These are phyloP conservation scores for Mus minutoides DNA, from an alignment of 2,797 vertebrate genomes.

Conservation along the genomic window DNA sequence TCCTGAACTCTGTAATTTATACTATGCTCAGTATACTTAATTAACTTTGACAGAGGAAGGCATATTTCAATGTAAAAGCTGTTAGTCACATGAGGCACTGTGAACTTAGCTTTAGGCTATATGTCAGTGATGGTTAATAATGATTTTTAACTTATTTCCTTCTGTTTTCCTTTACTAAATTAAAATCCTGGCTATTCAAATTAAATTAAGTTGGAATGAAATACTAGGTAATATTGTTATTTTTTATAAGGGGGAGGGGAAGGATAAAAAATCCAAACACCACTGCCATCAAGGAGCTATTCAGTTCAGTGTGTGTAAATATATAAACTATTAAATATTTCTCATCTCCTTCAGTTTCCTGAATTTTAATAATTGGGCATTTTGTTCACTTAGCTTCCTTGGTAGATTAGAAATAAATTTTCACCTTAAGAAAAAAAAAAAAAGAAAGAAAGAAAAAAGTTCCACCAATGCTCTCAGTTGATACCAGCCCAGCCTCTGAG, in stretches of 20 bases:
- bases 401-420: neutral
- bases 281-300: neutral
- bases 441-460: no score
- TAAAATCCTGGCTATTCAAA: constrained; percentile 25
- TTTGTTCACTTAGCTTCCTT: neutral
- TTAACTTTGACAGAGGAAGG: constrained; percentile 40
- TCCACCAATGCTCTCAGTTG: neutral
- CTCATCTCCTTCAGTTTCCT: constrained; percentile 23
- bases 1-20: neutral
- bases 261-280: neutral
- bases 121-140: constrained; percentile 35
- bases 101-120: neutral
- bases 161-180: constrained; percentile 47
- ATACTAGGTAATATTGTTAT: constrained; percentile 7
- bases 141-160: constrained; percentile 50
- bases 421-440: no score
- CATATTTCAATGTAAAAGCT: constrained; percentile 52
- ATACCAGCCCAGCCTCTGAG: neutral
- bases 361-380: neutral
- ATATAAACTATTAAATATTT: constrained; percentile 22
- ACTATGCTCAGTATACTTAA: constrained; percentile 38
- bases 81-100: neutral
- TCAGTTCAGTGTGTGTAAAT: constrained; percentile 65
- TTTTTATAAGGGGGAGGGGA: neutral
- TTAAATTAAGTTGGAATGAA: constrained; percentile 62